Base-by-base conservation (phyloP, 2,888 invertebrate species). In the Branchellion lobata region DNA sequence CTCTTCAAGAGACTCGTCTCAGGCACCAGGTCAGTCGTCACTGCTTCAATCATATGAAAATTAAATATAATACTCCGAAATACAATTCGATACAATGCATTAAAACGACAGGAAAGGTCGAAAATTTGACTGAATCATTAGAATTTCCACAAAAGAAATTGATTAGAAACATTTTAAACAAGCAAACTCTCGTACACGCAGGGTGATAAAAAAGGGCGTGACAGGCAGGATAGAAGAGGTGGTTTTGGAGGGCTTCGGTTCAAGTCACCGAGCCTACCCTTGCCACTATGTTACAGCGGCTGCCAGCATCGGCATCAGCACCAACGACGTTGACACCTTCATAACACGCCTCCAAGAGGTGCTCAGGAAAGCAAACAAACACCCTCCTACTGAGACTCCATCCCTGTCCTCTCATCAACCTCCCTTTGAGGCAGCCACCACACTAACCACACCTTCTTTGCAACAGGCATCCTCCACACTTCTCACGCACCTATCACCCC, bases 251-350 rank as follows among this genome's bases (percentile, higher is more conserved):
- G 92, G 91, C 79, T 93, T 92, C 91, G 92, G 93, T 73, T 90
- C 92, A 14, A 93, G 93, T 86, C 89, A 89, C 82, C 88, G 90
- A 83, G 87, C 88, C 82, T 91, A 90, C 83, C 89, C 90, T 18
- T 87, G 88, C 81, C 90, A 92, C 1, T 93, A 93, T 85, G 87
- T 93, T 82, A 93, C 93, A 1, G 92, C 91, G 75, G 93, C 93
- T 24, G 92, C 92, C 1, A 90, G 91, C 5, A 87, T 93, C 53
- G 93, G 93, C 1, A 90, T 92, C 86, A 90, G 90, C 71, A 89
- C 89, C 82, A 84, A 86, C 1, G 93, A 93, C 84, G 90, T 93
- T n/a, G 91, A 92, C 85, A 86, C 88, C 31, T 93, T 93, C 86
- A 88, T 92, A 73, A 89, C 90, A 82, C 90, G 92, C 84, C 87